Evolutionary conservation across 2,797 vertebrate species (phyloP).

Genomic region (Malacoraja senta): DNA sequence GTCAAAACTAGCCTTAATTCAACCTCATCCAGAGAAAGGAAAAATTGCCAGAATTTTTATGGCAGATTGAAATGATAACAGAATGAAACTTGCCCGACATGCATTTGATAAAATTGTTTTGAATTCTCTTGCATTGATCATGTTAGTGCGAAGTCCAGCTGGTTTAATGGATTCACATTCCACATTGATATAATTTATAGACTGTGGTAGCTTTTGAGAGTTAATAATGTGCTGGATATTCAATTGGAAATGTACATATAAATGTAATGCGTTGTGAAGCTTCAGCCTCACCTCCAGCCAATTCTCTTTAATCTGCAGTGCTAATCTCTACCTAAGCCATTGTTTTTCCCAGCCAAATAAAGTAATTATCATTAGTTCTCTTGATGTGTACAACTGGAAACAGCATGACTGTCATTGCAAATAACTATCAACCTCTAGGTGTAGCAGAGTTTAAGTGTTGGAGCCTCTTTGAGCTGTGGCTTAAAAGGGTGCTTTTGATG

Average conservation of each 20-base stretch:
- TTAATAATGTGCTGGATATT: constrained; percentile 31
- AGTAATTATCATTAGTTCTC: constrained; percentile 29
- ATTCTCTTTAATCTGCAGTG: constrained; percentile 30
- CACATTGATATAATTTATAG: constrained; percentile 20
- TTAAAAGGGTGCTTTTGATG: background rate
- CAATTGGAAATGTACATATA: background rate
- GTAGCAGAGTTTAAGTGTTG: background rate
- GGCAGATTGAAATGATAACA: background rate
- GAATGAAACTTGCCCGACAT: background rate
- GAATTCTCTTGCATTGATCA: constrained; percentile 15
- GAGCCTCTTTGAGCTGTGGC: background rate
- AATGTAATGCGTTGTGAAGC: constrained; percentile 4
- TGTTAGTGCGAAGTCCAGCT: background rate
- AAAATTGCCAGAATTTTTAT: background rate
- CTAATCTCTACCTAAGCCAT: constrained; percentile 8
- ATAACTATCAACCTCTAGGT: background rate
- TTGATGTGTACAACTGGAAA: constrained; percentile 29
- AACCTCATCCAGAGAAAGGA: background rate
- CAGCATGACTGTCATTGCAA: constrained; percentile 22
- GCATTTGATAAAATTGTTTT: background rate
- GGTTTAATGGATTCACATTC: constrained; percentile 29
- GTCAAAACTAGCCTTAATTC: background rate
- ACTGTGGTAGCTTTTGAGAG: background rate
- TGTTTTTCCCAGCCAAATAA: constrained; percentile 23
- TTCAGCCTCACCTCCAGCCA: constrained; percentile 3